Evolutionary conservation across 1,140 invertebrate species (phyloP).

Genomic region (Drosophila kurseongensis): DNA sequence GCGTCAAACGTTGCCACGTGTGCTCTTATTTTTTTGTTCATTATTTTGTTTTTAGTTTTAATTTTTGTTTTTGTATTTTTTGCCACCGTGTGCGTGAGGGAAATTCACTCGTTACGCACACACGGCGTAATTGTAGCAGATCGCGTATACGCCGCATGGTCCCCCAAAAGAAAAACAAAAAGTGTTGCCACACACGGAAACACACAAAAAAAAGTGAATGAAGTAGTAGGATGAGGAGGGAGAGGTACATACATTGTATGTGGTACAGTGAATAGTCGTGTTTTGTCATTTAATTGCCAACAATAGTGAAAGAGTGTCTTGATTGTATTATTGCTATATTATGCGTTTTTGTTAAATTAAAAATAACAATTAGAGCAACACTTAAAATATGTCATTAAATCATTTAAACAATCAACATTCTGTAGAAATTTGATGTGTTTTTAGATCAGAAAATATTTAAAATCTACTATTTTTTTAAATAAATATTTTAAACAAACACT

Average conservation of each 20-base stretch:
- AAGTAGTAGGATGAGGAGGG: neutral
- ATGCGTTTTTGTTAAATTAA: no score
- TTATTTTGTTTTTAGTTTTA: neutral
- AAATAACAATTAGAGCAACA: no score
- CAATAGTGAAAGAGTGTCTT: neutral
- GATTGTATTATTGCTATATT: neutral
- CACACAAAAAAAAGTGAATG: slow-evolving; percentile 22
- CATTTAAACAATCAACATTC: no score
- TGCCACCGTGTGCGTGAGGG: slow-evolving; percentile 37
- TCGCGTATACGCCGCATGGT: slow-evolving; percentile 69
- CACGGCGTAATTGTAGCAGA: slow-evolving; percentile 65
- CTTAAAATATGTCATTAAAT: no score
- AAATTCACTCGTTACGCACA: slow-evolving; percentile 47
- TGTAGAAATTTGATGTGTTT: no score
- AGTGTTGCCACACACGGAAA: slow-evolving; percentile 51
- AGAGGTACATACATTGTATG: slow-evolving; percentile 25
- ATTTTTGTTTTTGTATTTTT: slow-evolving; percentile 14
- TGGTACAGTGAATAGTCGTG: slow-evolving; percentile 12
- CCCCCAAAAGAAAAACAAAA: slow-evolving; percentile 20
- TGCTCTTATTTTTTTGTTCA: slow-evolving; percentile 14
- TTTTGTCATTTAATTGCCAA: slow-evolving; percentile 1
- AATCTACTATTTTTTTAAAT: no score
- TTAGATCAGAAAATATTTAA: neutral
- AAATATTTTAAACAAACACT: neutral
- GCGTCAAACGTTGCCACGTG: slow-evolving; percentile 66